Evolutionary conservation across 2,888 invertebrate genomes (phyloP).

Genomic region (Tetranychus truncatus): DNA sequence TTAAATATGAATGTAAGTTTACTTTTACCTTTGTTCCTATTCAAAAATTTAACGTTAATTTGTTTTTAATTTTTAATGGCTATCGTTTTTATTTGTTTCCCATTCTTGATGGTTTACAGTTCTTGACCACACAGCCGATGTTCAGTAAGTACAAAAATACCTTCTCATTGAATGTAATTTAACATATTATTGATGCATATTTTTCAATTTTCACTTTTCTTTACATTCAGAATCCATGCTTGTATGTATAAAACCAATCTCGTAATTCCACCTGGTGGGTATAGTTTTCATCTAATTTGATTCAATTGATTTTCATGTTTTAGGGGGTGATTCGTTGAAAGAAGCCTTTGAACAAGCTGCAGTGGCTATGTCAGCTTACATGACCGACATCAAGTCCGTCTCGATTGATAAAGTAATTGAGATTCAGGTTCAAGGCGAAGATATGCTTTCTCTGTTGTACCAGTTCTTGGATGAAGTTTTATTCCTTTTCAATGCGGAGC

Average conservation of each 20-base stretch:
- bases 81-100: constrained; percentile 5
- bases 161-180: too few relatives aligned
- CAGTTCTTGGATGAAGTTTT: constrained; percentile 86
- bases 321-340: constrained; percentile 24
- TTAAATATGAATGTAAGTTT: constrained; percentile 13
- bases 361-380: constrained; percentile 90
- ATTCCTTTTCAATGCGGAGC: constrained; percentile 78
- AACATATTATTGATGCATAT: not conserved
- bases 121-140: constrained; percentile 26
- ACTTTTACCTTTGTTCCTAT: not conserved
- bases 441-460: constrained; percentile 66
- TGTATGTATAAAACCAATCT: constrained; percentile 21
- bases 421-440: constrained; percentile 72
- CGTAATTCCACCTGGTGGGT: not conserved
- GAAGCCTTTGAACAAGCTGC: constrained; percentile 40
- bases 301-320: not conserved
- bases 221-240: constrained; percentile 23
- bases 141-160: constrained; percentile 23
- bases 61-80: constrained; percentile 17
- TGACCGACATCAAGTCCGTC: constrained; percentile 74
- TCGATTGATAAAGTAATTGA: constrained; percentile 56
- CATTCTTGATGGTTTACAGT: too few relatives aligned
- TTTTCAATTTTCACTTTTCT: not conserved
- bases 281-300: not conserved
- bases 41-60: not conserved